Evolutionary conservation across 2,797 vertebrate species (phyloP).

Genomic region (Oreonectes daqikongensis): DNA sequence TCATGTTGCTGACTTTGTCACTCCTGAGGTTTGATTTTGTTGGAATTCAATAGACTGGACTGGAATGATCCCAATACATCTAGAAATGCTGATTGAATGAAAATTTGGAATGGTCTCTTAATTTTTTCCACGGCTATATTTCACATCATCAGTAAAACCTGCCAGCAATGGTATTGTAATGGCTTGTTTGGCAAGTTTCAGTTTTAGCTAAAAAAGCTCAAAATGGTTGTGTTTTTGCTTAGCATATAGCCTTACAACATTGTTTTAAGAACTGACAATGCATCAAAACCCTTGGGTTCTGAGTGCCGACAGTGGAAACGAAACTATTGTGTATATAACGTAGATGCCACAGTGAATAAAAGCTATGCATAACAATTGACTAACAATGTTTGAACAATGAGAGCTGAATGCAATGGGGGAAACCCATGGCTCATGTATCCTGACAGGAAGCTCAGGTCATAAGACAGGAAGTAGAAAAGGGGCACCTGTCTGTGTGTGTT

Average conservation of each 20-base stretch:
- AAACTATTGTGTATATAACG: constrained; percentile 22
- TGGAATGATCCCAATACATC: too few species aligned
- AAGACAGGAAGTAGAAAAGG: constrained; percentile 52
- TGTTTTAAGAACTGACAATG: constrained; percentile 1
- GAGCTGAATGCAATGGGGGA: constrained; percentile 46
- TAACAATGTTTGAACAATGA: constrained; percentile 49
- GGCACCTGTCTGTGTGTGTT: constrained; percentile 56
- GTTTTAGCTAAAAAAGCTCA: neutral
- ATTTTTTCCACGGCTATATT: too few species aligned
- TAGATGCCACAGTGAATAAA: constrained; percentile 41
- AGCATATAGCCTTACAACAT: neutral
- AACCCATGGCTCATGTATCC: constrained; percentile 52
- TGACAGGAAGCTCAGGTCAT: constrained; percentile 59
- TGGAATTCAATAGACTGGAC: too few species aligned
- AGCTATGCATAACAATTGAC: constrained; percentile 39
- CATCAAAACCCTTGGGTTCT: constrained; percentile 7
- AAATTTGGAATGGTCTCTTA: too few species aligned
- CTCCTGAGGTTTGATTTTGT: too few species aligned
- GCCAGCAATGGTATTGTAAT: too few species aligned
- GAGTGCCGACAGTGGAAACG: constrained; percentile 4
- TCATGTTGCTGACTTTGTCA: too few species aligned
- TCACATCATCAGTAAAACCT: too few species aligned
- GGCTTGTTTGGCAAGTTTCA: too few species aligned
- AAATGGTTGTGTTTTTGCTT: neutral
- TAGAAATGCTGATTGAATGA: too few species aligned